Conservation (phyloP, 1,140 invertebrate species). For the Cryptotermes secundus region DNA sequence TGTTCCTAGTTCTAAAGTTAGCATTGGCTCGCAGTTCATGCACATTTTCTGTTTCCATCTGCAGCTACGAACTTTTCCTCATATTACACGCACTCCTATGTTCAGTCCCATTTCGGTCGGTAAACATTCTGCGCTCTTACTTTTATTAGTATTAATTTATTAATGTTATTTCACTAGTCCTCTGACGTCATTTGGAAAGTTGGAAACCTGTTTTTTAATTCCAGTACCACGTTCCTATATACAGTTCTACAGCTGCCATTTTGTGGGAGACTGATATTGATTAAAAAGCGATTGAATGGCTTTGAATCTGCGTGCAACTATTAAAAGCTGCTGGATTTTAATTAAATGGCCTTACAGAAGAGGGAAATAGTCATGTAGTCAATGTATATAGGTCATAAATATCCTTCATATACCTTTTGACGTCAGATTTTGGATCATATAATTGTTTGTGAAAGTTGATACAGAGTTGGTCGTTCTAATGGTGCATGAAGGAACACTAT, state of each 20-base stretch:
- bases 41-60: no score
- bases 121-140: no score
- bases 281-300: background rate
- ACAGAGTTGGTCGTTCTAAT: background rate
- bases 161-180: no score
- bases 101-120: no score
- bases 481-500: background rate
- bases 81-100: no score
- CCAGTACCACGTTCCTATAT: background rate
- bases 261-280: background rate
- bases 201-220: background rate
- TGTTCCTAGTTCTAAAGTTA: no score
- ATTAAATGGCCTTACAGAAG: background rate
- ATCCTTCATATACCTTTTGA: background rate
- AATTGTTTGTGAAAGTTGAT: background rate
- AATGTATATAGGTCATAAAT: background rate
- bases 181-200: no score
- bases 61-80: no score
- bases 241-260: background rate
- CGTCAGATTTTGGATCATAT: background rate
- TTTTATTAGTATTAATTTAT: no score
- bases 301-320: background rate
- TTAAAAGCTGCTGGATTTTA: slow-evolving; percentile 12
- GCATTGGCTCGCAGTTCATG: no score
- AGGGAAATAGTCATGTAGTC: background rate